Base-by-base conservation (phyloP, 2,113 vertebrate genomes). In the Sapayoa aenigma region DNA sequence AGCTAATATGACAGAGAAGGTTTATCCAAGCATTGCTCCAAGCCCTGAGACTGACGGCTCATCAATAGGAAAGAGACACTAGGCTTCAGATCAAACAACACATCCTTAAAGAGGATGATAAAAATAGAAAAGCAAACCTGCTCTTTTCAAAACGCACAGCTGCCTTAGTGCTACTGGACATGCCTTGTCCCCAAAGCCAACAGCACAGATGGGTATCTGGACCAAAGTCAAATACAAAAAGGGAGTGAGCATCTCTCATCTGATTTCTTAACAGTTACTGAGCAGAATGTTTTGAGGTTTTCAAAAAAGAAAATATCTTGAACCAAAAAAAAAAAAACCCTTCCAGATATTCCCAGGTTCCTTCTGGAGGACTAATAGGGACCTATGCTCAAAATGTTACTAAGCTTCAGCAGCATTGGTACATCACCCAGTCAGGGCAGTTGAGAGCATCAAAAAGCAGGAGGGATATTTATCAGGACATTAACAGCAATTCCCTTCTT, bases 121-220 rank as follows among this genome's bases (percentile, higher is more conserved):
- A 81, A 86, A 94, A 71, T 5, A 84, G 78, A 41, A 75, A 86
- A 83, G 52, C 71, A 85, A 53, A 71, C 21, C 56, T 78, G 37
- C 30, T 62, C 33, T 14, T 73, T 33, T 24, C 60, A 49, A 24
- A 68, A 46, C 14, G 28, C 72, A 63, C 42, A 59, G 21, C n/a
- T 79, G 63, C 44, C 59, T 52, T 47, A 8, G 59, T 47, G 44
- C 75, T 75, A 21, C 50, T 71, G 68, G 76, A 58, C 39, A 42
- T 27, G 63, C 27, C 31, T 28, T 62, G n/a, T 52, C 83, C 74
- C 85, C 74, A 74, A 6, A 66, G 41, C 37, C 83, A 62, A 37
- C 46, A 47, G 19, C 46, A 28, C 55, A 56, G 33, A 52, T 6
- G 19, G 25, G 39, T 24, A 11, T 30, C 71, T 82, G 49, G 33